These are phyloP conservation scores for Bombyx mandarina DNA, from an alignment of 1,140 invertebrate species.

Conservation along the genomic window DNA sequence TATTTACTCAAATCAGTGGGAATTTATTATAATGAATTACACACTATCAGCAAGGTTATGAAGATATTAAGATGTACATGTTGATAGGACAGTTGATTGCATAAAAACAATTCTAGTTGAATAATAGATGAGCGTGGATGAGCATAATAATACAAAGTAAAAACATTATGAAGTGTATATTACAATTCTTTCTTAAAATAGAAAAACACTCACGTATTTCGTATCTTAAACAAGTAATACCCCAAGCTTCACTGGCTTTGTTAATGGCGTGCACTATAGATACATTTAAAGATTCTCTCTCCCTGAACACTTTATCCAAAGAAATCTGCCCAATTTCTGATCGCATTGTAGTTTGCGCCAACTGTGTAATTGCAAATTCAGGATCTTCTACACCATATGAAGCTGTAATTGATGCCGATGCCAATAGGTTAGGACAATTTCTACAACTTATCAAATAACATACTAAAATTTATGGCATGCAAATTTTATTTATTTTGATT, in stretches of 20 bases:
- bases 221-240: conserved; percentile 96
- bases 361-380: conserved; percentile 98
- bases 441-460: not conserved
- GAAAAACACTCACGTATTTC: conserved; percentile 89
- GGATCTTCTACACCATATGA: conserved; percentile 99
- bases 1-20: not conserved
- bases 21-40: no score
- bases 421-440: not conserved
- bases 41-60: no score
- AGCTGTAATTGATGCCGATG: conserved; percentile 64
- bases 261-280: conserved; percentile 97
- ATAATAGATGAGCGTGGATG: no score
- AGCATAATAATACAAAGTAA: no score
- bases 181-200: not conserved
- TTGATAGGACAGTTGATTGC: no score
- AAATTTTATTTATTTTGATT: no score
- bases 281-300: conserved; percentile 96
- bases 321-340: conserved; percentile 98
- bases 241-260: conserved; percentile 98
- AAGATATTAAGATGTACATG: no score
- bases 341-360: conserved; percentile 99
- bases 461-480: no score
- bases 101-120: no score
- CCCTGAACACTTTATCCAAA: conserved; percentile 97
- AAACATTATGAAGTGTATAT: not conserved